Percentiles rank a stretch among this genome's conserved stretches.
These are phyloP conservation scores for Anastrepha ludens DNA, from an alignment of 1,140 invertebrate genomes.

Conservation along the genomic window DNA sequence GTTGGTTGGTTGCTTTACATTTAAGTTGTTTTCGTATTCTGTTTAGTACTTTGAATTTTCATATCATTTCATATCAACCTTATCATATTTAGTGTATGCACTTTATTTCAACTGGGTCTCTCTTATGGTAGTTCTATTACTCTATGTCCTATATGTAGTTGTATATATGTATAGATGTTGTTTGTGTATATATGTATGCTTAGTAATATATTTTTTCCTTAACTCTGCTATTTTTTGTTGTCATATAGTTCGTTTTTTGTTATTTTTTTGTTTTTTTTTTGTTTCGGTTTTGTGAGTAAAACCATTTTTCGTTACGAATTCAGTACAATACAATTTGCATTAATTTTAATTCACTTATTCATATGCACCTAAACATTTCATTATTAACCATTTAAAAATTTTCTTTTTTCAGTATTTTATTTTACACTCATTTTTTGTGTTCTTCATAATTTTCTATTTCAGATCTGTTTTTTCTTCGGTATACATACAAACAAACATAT, in stretches of 20 bases:
- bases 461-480: background rate
- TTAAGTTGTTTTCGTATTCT: background rate
- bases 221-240: no score
- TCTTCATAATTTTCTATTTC: background rate
- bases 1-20: background rate
- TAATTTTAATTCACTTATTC: background rate
- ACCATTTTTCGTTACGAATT: background rate
- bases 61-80: conserved; percentile 15
- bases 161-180: background rate
- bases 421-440: conserved; percentile 6
- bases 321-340: conserved; percentile 12
- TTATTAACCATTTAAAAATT: conserved; percentile 23
- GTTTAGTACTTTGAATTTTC: background rate
- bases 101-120: background rate
- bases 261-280: background rate
- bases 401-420: background rate
- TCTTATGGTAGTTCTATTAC: background rate
- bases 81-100: background rate
- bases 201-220: no score
- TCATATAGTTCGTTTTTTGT: background rate
- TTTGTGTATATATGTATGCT: no score
- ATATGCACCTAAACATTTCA: background rate
- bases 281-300: background rate
- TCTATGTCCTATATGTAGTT: background rate
- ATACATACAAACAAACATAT: background rate